phyloP scores from a whole-genome alignment of 2,113 vertebrate species.

The Laticauda colubrina region DNA sequence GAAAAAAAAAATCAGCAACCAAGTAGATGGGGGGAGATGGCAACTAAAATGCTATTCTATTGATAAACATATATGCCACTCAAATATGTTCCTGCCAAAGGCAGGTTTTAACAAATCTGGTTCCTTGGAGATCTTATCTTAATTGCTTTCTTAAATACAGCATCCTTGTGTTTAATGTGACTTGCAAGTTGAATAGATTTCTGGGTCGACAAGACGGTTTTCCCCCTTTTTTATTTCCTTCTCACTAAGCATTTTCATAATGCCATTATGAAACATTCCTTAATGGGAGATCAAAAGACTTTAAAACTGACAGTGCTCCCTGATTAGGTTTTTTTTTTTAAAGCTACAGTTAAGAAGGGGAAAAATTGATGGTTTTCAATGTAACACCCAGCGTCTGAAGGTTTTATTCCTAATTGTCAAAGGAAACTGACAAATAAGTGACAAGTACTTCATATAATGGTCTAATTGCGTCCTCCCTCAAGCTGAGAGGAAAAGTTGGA shows the following conservation, averaged over 20 bases:
- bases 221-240: neutral
- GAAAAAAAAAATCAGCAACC: neutral
- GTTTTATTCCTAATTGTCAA: constrained; percentile 56
- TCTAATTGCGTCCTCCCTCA: constrained; percentile 51
- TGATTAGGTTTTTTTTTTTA: constrained; percentile 50
- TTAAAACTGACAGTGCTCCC: constrained; percentile 58
- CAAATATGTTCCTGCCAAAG: constrained; percentile 6
- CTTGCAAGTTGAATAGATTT: constrained; percentile 55
- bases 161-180: constrained; percentile 52
- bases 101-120: neutral
- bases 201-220: constrained; percentile 53
- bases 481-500: constrained; percentile 53
- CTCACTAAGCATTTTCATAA: constrained; percentile 57
- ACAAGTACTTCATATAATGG: constrained; percentile 55
- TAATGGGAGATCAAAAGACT: constrained; percentile 65
- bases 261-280: constrained; percentile 61
- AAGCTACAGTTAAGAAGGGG: constrained; percentile 37
- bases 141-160: constrained; percentile 46
- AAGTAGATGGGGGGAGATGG: constrained; percentile 8
- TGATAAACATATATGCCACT: constrained; percentile 13
- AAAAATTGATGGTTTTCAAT: constrained; percentile 59
- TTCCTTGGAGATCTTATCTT: constrained; percentile 12
- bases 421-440: constrained; percentile 65
- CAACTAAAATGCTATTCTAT: constrained; percentile 24
- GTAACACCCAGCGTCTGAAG: constrained; percentile 56